Evolutionary conservation across 2,888 invertebrate genomes (phyloP), one percentile per base, ranked within the genome.

Genomic region (Mesorhabditis belari): DNA sequence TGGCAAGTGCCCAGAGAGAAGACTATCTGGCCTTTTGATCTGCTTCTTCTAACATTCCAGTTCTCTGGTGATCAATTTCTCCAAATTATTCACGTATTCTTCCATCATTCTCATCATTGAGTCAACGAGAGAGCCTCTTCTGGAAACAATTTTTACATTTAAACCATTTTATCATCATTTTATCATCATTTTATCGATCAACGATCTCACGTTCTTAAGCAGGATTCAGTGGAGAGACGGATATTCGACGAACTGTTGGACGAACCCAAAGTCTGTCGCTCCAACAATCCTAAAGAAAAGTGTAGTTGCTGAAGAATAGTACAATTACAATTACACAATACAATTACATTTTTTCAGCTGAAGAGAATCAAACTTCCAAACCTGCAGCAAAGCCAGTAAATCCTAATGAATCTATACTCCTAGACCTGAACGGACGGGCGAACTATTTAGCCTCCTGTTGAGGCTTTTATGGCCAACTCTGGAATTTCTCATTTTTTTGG

Each of bases 51-150:
- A 70, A 61, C 63, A 68, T 58, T 54, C 64, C 68, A 9, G 70
- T 71, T 21, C 71, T 54, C 25, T 73, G 12, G 62, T 61, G 19
- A 73, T 67, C 3, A 68, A 24, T 55, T 70, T 69, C 57, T 73
- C 71, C 57, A 73, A 51, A 56, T 69, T 70, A 12, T 69, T 69
- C 19, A 71, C 69, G 35, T 73, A 73, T 56, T 70, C 67, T 52
- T 73, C 73, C 70, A 73, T 73, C 70, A 73, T 71, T 26, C 66
- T 49, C 66, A 73, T 73, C 70, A 73, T 70, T 49, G 65, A 65
- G 54, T 73, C 72, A 26, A 70, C 70, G 3, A 73, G 61, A 63
- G 57, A 65, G 26, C 69, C 70, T 58, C 66, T 69, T 44, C 72
- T 73, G 53, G 19, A 67, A 44, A n/a, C 19, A n/a, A n/a, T n/a